phyloP scores from a whole-genome alignment of 2,888 invertebrate genomes.

The Dioctria rufipes region DNA sequence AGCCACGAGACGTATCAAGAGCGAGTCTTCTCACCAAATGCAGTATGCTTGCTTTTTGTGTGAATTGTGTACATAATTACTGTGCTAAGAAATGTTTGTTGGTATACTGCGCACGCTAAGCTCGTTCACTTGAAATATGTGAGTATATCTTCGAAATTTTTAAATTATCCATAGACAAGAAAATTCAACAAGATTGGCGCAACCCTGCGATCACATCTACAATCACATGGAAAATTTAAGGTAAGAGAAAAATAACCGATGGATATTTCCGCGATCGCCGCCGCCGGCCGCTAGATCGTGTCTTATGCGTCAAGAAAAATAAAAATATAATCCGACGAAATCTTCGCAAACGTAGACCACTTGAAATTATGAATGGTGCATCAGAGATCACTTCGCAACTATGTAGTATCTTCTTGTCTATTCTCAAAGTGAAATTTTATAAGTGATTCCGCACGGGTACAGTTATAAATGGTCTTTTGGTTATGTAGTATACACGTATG shows the following conservation, averaged over 20 bases:
- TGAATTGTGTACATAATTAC: no score
- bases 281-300: no score
- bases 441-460: constrained; percentile 18
- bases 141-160: background rate
- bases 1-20: constrained; percentile 33
- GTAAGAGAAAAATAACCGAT: background rate
- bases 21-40: constrained; percentile 29
- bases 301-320: no score
- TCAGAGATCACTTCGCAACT: constrained; percentile 30
- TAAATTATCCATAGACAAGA: constrained; percentile 14
- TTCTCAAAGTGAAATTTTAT: constrained; percentile 22
- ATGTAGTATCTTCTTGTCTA: background rate
- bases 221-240: constrained; percentile 9
- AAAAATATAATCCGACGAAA: background rate
- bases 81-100: no score
- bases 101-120: no score
- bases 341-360: constrained; percentile 28
- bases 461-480: no score
- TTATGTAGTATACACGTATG: background rate
- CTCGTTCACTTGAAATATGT: no score
- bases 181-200: constrained; percentile 26
- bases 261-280: background rate
- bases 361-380: constrained; percentile 45
- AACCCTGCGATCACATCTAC: constrained; percentile 27
- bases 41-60: background rate